Conservation (phyloP, 2,113 vertebrate genomes). For the Sander lucioperca region DNA sequence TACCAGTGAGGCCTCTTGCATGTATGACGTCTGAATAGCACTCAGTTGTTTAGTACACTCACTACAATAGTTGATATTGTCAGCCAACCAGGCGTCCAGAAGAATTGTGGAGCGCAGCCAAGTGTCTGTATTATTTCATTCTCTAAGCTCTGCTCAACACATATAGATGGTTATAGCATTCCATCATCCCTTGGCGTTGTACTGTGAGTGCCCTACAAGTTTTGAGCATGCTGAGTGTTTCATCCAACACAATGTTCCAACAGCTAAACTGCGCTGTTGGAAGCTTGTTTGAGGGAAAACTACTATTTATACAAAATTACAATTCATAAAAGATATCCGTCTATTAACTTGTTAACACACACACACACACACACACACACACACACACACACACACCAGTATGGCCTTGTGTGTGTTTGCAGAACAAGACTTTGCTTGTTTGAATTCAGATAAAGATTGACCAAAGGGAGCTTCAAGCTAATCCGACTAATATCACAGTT, state of each 20-base stretch:
- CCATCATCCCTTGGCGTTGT: background rate
- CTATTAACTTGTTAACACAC: background rate
- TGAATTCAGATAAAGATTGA: conserved; percentile 63
- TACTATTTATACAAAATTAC: background rate
- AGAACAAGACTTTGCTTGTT: conserved; percentile 47
- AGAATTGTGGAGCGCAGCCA: conserved; percentile 43
- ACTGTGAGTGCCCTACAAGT: background rate
- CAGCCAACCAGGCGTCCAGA: conserved; percentile 15
- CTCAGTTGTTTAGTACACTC: conserved; percentile 38
- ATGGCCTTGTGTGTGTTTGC: conserved; percentile 54
- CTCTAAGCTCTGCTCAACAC: conserved; percentile 20
- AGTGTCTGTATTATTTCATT: conserved; percentile 42
- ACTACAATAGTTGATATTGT: conserved; percentile 65
- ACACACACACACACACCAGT: conserved; percentile 19
- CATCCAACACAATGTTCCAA: background rate
- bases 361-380: conserved; percentile 5
- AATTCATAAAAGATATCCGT: background rate
- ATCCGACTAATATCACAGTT: conserved; percentile 35
- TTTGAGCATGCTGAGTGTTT: background rate
- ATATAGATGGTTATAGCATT: background rate
- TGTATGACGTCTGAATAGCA: conserved; percentile 46
- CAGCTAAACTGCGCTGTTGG: background rate
- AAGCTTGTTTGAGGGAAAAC: background rate
- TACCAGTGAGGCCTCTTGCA: conserved; percentile 21
- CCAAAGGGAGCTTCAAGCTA: conserved; percentile 51